These are phyloP conservation scores for Syrmaticus mikado DNA, from an alignment of 2,113 vertebrate species.

Conservation along the genomic window DNA sequence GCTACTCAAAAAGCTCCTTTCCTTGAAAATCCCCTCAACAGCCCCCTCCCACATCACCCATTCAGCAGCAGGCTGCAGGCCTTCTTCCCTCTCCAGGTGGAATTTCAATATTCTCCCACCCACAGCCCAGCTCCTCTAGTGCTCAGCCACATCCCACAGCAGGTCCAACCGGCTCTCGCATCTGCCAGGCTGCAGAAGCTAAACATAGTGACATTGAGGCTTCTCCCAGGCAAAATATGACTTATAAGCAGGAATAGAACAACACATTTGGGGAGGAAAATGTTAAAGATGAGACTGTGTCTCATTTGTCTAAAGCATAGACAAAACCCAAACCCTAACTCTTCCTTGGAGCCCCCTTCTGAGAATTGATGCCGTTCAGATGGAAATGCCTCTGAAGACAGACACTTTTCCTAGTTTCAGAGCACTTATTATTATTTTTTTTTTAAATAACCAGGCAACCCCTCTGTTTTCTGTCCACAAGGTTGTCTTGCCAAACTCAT, in stretches of 20 bases:
- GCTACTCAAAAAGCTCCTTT: neutral
- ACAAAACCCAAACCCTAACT: neutral
- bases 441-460: neutral
- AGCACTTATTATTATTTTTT: neutral
- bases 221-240: conserved; percentile 3
- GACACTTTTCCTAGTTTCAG: neutral
- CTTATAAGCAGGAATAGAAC: neutral
- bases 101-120: neutral
- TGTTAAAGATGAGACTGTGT: neutral
- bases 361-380: neutral
- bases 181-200: fast-evolving
- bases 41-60: neutral
- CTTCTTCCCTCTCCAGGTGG: neutral
- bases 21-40: neutral
- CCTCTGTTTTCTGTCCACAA: neutral
- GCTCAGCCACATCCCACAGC: neutral
- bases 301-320: neutral
- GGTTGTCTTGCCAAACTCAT: neutral
- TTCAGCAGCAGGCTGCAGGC: fast-evolving
- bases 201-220: neutral
- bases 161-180: neutral
- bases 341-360: neutral
- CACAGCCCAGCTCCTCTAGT: neutral
- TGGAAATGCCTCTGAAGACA: neutral
- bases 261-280: neutral